Base-by-base conservation (phyloP, 2,888 invertebrate genomes). In the Steinernema hermaphroditum region DNA sequence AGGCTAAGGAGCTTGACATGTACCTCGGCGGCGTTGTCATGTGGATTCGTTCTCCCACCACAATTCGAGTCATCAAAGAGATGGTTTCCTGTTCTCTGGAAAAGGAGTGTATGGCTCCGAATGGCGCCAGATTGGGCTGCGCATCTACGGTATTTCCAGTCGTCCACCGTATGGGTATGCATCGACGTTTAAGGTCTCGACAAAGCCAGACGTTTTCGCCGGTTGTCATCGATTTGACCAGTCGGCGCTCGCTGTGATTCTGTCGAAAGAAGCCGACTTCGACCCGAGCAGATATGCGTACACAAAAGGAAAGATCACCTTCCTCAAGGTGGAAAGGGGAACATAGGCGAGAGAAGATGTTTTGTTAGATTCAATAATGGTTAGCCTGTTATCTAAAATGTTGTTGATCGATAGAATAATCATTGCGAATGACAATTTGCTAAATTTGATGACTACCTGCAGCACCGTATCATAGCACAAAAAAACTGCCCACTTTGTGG, bases 181-280 rank as follows among this genome's bases (percentile, higher is more conserved):
- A 19, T 46, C 8, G 4, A 4, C 14, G 6, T 32, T 62, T 29
- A 6, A 62, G 62, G 27, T 32, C 16, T 62, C 16, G 8, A 22
- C 32, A 6, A n/a, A 32, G 16, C 32, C 29, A 6, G 29, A 34
- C 32, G 16, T 16, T 0, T 69, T 44, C 24, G 69, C 50, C 0
- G 32, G 46, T 12, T 72, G 69, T 22, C 69, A 72, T 69, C 24
- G 72, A 43, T 72, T 54, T 43, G 72, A 72, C 43, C 72, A 72
- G 27, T 62, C 72, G n/a, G 72, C 72, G 16, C 16, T 72, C 16
- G 27, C 22, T 32, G 12, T 62, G 8, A 32, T 29, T 24, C 32
- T 62, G 2, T 62, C 32, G 29, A 62, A 32, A n/a, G 16, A 29
- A 8, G 4, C 62, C 1, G 19, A 34, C 14, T 22, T 22, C 34